Percentiles rank a stretch among this genome's conserved stretches.
phyloP scores from a whole-genome alignment of 2,113 vertebrate genomes.

The Caracal caracal region DNA sequence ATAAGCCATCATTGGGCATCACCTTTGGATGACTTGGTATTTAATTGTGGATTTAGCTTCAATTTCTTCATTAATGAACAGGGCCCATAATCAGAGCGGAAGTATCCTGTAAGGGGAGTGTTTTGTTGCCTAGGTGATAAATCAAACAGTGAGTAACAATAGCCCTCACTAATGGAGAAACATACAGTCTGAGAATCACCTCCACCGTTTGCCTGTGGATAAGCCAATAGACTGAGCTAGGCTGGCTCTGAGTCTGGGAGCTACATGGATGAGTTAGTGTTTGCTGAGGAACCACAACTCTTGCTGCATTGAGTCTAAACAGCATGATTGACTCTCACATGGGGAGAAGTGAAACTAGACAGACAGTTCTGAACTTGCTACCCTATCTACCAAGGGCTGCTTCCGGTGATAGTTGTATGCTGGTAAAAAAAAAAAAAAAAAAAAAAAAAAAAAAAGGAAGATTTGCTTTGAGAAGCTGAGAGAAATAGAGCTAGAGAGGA shows the following conservation, averaged over 20 bases:
- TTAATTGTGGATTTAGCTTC: constrained; percentile 27
- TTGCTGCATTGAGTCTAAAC: neutral
- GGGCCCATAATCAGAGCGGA: neutral
- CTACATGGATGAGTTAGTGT: too few relatives aligned
- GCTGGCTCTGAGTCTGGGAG: neutral
- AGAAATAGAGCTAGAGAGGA: neutral
- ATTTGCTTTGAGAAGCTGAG: neutral
- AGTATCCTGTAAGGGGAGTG: neutral
- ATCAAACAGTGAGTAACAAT: constrained; percentile 10
- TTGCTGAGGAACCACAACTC: neutral
- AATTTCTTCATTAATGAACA: neutral
- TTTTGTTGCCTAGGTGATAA: constrained; percentile 51
- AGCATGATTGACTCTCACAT: neutral
- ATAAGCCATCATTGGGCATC: neutral
- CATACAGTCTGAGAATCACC: neutral
- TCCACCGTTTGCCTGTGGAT: neutral
- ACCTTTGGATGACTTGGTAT: neutral
- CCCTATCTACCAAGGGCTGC: neutral
- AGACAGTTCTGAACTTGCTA: neutral
- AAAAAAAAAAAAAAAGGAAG: neutral
- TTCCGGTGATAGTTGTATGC: neutral
- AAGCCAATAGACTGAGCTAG: neutral
- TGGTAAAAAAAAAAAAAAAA: neutral
- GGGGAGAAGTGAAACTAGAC: constrained; percentile 61
- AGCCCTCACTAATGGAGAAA: neutral